Evolutionary conservation across 92 coral and sea anemone genomes (phyloP).

Genomic region (Chrysogorgia sp.): DNA sequence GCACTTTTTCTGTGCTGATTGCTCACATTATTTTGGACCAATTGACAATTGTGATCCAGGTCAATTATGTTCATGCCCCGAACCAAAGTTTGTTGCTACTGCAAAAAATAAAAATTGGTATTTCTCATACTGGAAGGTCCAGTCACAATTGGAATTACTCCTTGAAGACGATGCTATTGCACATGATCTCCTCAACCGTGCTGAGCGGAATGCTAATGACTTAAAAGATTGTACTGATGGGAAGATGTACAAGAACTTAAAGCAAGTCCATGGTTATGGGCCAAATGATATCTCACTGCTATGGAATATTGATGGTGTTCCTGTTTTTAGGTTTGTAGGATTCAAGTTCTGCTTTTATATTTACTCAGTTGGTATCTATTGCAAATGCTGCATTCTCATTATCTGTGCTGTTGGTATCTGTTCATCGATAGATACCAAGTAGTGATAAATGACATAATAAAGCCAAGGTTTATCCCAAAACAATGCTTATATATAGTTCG

Average conservation of each 20-base stretch:
- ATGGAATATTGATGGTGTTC: conserved; percentile 4
- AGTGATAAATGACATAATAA: no score
- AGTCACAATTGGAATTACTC: neutral
- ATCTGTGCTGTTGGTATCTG: no score
- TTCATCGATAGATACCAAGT: no score
- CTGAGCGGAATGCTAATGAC: neutral
- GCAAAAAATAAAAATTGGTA: neutral
- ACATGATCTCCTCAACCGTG: neutral
- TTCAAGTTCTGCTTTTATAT: no score
- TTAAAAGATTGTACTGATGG: neutral
- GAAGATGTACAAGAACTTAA: neutral
- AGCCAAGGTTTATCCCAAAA: no score
- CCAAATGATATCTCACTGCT: conserved; percentile 8
- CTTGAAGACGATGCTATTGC: neutral
- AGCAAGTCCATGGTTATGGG: neutral
- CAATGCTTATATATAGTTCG: no score
- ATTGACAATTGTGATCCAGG: neutral
- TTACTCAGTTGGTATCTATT: no score
- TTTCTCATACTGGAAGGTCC: conserved; percentile 5
- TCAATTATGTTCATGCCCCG: neutral
- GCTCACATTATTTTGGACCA: neutral
- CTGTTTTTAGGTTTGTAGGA: neutral
- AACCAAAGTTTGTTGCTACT: neutral
- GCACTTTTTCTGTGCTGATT: neutral
- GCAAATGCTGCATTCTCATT: no score